Base-by-base conservation (phyloP, 2,113 vertebrate genomes). In the Drymodes brunneopygia region DNA sequence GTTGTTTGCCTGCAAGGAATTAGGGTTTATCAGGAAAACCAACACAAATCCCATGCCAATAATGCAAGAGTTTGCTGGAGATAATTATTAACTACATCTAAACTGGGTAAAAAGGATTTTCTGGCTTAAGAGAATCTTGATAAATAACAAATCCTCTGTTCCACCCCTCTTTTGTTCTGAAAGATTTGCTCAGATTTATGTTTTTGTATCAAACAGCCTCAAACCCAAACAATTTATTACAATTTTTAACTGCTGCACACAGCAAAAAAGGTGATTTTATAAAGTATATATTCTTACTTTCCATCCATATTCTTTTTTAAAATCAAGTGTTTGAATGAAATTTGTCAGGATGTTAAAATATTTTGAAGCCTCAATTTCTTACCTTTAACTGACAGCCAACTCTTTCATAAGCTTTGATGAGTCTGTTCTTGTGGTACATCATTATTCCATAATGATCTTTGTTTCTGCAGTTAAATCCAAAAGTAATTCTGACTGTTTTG, bases 351-450 rank as follows among this genome's bases (percentile, higher is more conserved):
- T 15, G 12, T 70, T 54, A 25, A 91, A n/a, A n/a, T 86, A 90
- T 57, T 91, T 74, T 77, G 74, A 48, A 91, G 77, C 65, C 65
- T 90, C 38, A 27, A 31, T 73, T 78, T 66, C 98, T 97, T 94
- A 99, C 99, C 98, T 97, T 99, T 61, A 98, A 97, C 92, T 99
- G 99, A 94, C 99, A 99, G 88, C 99, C 99, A 29, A 99, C 99
- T 82, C 98, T 98, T 92, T 99, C 98, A 21, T 99, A 99, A 48
- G 99, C 98, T 97, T 99, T 99, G 96, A 99, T 99, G 78, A 99
- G 98, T 36, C 99, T 98, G 79, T 99, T 99, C 97, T 97, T 99
- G 94, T 99, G 98, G 95, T 99, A 99, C 99, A 99, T 99, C 99
- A 99, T 99, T 82, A 99, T 98, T 38, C 99, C 99, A 84, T 99